A percentile compares a stretch with the other conserved stretches of the same genome.
These are phyloP conservation scores for Leptinotarsa peninsularis DNA, from an alignment of 2,888 invertebrate genomes.

Conservation along the genomic window DNA sequence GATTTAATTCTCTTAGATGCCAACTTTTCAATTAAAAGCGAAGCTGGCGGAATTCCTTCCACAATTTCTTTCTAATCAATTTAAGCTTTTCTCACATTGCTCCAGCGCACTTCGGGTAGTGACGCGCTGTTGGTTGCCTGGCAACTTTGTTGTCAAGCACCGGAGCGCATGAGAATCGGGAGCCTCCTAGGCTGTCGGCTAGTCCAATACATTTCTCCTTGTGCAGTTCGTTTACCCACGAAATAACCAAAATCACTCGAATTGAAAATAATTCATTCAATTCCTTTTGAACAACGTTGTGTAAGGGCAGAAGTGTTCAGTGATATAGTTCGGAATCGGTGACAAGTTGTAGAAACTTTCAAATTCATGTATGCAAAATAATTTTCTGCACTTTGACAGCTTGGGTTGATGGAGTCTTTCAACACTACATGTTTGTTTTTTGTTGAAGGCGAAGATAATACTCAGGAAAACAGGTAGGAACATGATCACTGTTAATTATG, in stretches of 20 bases:
- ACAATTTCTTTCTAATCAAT: constrained; percentile 9
- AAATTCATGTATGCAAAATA: constrained; percentile 23
- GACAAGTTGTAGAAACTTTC: constrained; percentile 28
- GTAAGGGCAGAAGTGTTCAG: neutral
- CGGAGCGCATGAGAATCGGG: constrained; percentile 55
- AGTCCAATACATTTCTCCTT: constrained; percentile 47
- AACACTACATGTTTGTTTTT: constrained; percentile 43
- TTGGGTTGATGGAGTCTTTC: constrained; percentile 46
- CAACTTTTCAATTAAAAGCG: neutral
- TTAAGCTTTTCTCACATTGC: neutral
- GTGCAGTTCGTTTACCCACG: constrained; percentile 37
- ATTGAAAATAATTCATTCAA: neutral
- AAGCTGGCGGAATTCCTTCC: neutral
- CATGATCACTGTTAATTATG: neutral
- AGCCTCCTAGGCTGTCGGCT: constrained; percentile 41
- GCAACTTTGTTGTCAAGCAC: constrained; percentile 64
- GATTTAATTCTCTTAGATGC: neutral
- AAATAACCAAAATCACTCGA: constrained; percentile 3
- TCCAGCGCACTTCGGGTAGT: constrained; percentile 15
- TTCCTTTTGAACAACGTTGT: neutral
- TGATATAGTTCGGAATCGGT: constrained; percentile 14
- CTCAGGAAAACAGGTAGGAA: constrained; percentile 47
- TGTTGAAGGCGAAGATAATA: constrained; percentile 41
- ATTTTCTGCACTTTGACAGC: constrained; percentile 7
- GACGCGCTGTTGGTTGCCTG: constrained; percentile 56